Percentiles rank a stretch among this genome's conserved stretches.
Conservation (phyloP, 1,140 invertebrate genomes). For the Neodiprion pinetum region DNA sequence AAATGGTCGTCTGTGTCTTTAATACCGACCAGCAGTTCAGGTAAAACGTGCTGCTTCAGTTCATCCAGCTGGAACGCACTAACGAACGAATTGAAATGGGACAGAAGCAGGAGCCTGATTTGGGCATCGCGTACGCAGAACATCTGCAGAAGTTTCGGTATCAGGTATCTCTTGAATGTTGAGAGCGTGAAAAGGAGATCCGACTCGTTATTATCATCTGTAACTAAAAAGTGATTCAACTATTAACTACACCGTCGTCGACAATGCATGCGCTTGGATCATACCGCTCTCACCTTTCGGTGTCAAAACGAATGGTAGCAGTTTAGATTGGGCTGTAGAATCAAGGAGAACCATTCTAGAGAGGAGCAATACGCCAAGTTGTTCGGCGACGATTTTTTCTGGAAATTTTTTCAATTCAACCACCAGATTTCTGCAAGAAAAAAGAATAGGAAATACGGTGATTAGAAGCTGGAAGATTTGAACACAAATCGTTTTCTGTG, state of each 20-base stretch:
- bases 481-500: conserved; percentile 13
- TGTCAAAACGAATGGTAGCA: conserved; percentile 78
- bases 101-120: conserved; percentile 73
- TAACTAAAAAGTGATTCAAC: conserved; percentile 26
- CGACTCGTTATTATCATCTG: conserved; percentile 58
- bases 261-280: conserved; percentile 9
- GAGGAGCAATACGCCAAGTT: conserved; percentile 76
- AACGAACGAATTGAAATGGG: conserved; percentile 76
- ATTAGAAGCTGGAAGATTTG: background rate
- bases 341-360: conserved; percentile 85
- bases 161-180: conserved; percentile 73
- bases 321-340: conserved; percentile 74
- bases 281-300: conserved; percentile 62
- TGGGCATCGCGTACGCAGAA: conserved; percentile 80
- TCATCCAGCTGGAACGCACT: conserved; percentile 74
- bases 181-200: conserved; percentile 68
- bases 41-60: conserved; percentile 72
- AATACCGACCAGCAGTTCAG: conserved; percentile 82
- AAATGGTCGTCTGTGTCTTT: conserved; percentile 82
- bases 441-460: conserved; percentile 8
- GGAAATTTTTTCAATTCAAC: conserved; percentile 73
- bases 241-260: background rate
- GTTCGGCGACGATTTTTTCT: conserved; percentile 78
- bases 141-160: conserved; percentile 77
- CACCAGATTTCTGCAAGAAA: conserved; percentile 63